Evolutionary conservation across 2,888 invertebrate species (phyloP).

Genomic region (Laothoe populi): DNA sequence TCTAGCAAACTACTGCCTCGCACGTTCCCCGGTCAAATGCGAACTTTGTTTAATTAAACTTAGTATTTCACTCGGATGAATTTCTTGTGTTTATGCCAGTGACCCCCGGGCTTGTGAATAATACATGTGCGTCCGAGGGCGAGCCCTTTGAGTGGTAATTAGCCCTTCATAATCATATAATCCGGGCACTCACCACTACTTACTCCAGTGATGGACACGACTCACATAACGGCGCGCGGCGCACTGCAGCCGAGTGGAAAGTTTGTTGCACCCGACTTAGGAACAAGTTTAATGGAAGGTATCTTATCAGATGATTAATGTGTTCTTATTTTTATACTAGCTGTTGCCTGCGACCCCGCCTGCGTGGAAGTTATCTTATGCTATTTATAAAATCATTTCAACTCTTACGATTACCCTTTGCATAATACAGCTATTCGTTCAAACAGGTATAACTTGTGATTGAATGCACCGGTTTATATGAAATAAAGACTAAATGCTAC

Average conservation of each 20-base stretch:
- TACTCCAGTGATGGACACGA: not conserved
- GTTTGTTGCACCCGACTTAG: not conserved
- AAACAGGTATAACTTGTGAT: no score
- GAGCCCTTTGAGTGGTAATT: conserved; percentile 43
- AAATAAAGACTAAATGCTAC: no score
- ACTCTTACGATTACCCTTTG: no score
- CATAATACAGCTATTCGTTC: no score
- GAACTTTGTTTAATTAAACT: not conserved
- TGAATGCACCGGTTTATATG: no score
- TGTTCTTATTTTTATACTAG: no score
- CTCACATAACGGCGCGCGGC: not conserved
- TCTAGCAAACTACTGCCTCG: not conserved
- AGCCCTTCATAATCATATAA: conserved; percentile 40
- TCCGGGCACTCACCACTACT: conserved; percentile 8
- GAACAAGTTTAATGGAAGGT: not conserved
- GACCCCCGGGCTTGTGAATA: conserved; percentile 24
- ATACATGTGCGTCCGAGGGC: conserved; percentile 26
- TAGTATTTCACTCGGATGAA: conserved; percentile 2
- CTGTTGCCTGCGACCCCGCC: no score
- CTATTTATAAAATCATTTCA: no score
- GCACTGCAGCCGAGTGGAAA: not conserved
- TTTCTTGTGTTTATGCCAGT: conserved; percentile 19
- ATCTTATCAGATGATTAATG: not conserved
- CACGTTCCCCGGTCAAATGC: no score
- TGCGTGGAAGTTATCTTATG: no score